Conservation (phyloP, 2,113 vertebrate genomes). For the Tupaia tana region DNA sequence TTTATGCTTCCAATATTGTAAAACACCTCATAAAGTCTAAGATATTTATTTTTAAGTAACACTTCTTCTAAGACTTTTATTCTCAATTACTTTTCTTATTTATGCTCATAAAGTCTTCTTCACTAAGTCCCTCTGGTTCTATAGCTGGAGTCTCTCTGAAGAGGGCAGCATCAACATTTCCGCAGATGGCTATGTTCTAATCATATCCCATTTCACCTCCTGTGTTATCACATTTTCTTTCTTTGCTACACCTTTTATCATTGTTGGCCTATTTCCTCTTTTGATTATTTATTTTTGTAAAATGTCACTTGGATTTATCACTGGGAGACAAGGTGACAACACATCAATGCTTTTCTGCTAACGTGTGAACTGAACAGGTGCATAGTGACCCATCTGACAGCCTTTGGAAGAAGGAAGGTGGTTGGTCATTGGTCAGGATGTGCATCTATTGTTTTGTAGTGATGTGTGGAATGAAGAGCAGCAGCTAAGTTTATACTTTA, state of each 20-base stretch:
- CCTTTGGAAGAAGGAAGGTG: neutral
- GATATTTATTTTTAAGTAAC: neutral
- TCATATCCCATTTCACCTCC: neutral
- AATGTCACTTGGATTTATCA: neutral
- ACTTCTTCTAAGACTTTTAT: neutral
- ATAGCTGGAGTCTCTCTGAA: neutral
- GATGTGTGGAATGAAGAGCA: neutral
- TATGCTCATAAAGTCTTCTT: neutral
- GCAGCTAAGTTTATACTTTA: neutral
- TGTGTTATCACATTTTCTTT: neutral
- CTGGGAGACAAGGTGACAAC: neutral
- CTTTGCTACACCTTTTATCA: neutral
- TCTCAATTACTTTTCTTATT: neutral
- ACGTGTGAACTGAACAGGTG: neutral
- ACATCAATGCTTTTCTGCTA: neutral
- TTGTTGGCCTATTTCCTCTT: neutral
- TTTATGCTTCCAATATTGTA: neutral
- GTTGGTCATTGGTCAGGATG: neutral
- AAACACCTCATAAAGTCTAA: neutral
- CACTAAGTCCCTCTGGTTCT: neutral
- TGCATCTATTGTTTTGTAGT: neutral
- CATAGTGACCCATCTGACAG: neutral
- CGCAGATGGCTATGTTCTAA: neutral
- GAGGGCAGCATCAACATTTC: neutral
- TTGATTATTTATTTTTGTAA: neutral